These are phyloP conservation scores for Taenioides sp. DNA, from an alignment of 2,797 vertebrate species.

Conservation along the genomic window DNA sequence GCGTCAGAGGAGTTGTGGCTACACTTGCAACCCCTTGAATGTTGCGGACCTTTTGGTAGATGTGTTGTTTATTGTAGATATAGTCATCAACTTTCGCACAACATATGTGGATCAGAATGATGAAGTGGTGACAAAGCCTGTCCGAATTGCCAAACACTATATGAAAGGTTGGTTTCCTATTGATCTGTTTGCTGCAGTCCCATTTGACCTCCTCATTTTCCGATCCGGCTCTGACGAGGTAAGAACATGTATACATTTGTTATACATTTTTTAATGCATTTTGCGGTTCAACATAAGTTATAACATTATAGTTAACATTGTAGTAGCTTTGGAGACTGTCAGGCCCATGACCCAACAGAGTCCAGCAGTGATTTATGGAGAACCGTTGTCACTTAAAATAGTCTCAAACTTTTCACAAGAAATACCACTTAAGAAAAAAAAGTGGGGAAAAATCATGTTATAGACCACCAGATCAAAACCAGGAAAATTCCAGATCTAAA, in stretches of 20 bases:
- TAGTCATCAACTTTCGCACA: slow-evolving; percentile 94
- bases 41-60: slow-evolving; percentile 93
- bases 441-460: too few relatives aligned
- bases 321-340: too few relatives aligned
- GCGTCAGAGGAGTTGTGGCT: slow-evolving; percentile 82
- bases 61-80: slow-evolving; percentile 94
- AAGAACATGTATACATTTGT: slow-evolving; percentile 24
- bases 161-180: slow-evolving; percentile 98
- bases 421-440: too few relatives aligned
- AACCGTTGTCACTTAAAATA: too few relatives aligned
- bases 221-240: slow-evolving; percentile 94
- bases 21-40: slow-evolving; percentile 89
- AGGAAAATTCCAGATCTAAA: too few relatives aligned
- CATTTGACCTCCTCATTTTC: slow-evolving; percentile 96
- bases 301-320: not conserved
- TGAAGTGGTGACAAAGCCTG: slow-evolving; percentile 91
- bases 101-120: slow-evolving; percentile 93
- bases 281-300: not conserved
- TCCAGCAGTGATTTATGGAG: too few relatives aligned
- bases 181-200: slow-evolving; percentile 93
- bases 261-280: not conserved
- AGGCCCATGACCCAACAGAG: too few relatives aligned
- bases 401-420: too few relatives aligned
- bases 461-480: too few relatives aligned
- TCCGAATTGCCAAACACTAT: slow-evolving; percentile 91